Evolutionary conservation across 2,888 invertebrate genomes (phyloP), one percentile per base, ranked within the genome.

Genomic region (Tachina lurida): DNA sequence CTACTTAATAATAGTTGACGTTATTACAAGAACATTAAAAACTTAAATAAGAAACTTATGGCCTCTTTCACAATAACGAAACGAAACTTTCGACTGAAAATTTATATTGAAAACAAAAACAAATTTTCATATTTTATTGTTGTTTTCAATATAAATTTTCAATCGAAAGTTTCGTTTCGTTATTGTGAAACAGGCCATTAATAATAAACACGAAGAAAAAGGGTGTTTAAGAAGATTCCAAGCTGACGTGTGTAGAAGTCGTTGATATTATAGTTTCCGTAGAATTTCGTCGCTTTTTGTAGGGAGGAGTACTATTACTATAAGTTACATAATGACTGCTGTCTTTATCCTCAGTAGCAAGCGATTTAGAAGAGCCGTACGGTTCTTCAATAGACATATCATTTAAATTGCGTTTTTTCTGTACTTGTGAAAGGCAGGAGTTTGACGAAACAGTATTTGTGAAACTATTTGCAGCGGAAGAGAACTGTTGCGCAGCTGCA

Each of bases 251-350:
- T 31, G 79, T 22, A 31, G 65, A 49, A 1, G 22, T 15, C 13
- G n/a, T 12, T 2, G 62, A 54, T 19, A 63, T 8, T 0, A 17
- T 47, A 17, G n/a, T 10, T 56, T 84, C 76, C 41, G 67, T 10
- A 52, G 71, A 80, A 62, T 81, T 74, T 68, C 91, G 88, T 19
- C 87, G 87, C 78, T 89, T 91, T 67, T 91, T 91, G 5, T 87
- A 56, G 0, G 91, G 90, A 31, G 91, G 90, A 52, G 87, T 70
- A 60, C 70, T 88, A 54, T 45, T 74, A 65, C 63, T 80, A 68
- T 22, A 43, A 10, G 80, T 43, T 65, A n/a, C 12, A 39, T 58
- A 60, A 19, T 47, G 12, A 58, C 19, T 12, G 31, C 17, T 31
- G 10, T 2, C 41, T 12, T 45, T 77, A 73, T 60, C 54, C 74